A percentile compares a stretch with the other conserved stretches of the same genome.
Conservation (phyloP, 2,113 vertebrate species). For the Montifringilla adamsi region DNA sequence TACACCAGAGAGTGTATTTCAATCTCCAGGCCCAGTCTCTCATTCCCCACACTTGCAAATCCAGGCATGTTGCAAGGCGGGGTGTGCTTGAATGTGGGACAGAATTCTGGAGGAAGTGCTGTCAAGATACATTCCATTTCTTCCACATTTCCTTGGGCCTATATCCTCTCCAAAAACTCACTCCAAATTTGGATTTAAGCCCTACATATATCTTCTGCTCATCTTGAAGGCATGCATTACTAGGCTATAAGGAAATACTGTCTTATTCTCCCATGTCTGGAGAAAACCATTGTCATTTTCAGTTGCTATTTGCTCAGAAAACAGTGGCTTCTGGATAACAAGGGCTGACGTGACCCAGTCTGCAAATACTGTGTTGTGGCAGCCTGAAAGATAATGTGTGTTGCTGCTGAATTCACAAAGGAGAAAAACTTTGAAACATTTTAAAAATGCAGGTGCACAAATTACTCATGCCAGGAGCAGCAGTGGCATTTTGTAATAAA, state of each 20-base stretch:
- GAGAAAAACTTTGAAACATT: constrained; percentile 80
- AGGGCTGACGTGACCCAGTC: constrained; percentile 65
- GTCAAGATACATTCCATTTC: neutral
- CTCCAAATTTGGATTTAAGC: neutral
- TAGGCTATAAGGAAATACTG: neutral
- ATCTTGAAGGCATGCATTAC: neutral
- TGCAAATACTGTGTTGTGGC: constrained; percentile 71
- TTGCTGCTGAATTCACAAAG: constrained; percentile 71
- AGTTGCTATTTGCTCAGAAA: constrained; percentile 64
- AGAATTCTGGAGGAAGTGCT: neutral
- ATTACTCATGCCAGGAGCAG: constrained; percentile 79
- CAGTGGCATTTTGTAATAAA: constrained; percentile 82
- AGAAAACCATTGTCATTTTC: constrained; percentile 4
- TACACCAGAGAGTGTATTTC: neutral
- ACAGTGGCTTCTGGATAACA: constrained; percentile 54
- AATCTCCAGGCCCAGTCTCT: neutral
- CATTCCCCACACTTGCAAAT: neutral
- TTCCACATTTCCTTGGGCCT: neutral
- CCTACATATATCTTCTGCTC: neutral
- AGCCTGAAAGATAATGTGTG: constrained; percentile 71
- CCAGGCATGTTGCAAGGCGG: neutral
- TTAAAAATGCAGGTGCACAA: constrained; percentile 85
- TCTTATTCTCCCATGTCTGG: constrained; percentile 1
- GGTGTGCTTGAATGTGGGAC: neutral
- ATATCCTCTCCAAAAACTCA: neutral